Conservation (phyloP, 1,140 invertebrate species). For the Scaptomyza pallida region DNA sequence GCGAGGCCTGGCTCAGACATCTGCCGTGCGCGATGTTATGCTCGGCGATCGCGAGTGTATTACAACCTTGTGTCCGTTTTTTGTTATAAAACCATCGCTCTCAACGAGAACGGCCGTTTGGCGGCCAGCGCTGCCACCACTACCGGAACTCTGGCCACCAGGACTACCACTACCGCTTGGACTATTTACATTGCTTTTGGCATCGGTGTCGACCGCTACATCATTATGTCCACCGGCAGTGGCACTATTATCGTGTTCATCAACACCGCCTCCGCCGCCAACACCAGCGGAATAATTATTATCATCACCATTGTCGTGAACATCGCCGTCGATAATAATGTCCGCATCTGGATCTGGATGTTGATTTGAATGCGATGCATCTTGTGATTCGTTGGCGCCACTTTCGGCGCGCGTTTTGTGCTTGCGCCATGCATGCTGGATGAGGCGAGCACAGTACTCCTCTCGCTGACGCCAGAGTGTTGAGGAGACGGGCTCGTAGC, state of each 20-base stretch:
- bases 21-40: slow-evolving; percentile 90
- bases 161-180: slow-evolving; percentile 63
- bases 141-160: slow-evolving; percentile 59
- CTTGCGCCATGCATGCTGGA: slow-evolving; percentile 96
- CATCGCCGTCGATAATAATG: slow-evolving; percentile 14
- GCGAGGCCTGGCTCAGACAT: slow-evolving; percentile 90
- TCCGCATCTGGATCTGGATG: slow-evolving; percentile 25
- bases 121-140: slow-evolving; percentile 83
- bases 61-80: slow-evolving; percentile 94
- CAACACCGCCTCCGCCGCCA: slow-evolving; percentile 17
- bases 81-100: slow-evolving; percentile 91
- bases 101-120: slow-evolving; percentile 92
- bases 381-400: slow-evolving; percentile 76
- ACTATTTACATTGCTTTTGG: slow-evolving; percentile 71
- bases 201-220: slow-evolving; percentile 13
- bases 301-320: slow-evolving; percentile 18
- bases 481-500: slow-evolving; percentile 96
- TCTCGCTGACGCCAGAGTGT: slow-evolving; percentile 97
- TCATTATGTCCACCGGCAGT: slow-evolving; percentile 52
- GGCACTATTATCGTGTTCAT: slow-evolving; percentile 54
- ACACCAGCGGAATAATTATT: slow-evolving; percentile 12
- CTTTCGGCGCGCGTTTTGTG: slow-evolving; percentile 89
- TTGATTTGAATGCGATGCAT: slow-evolving; percentile 18
- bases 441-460: slow-evolving; percentile 96
- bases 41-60: slow-evolving; percentile 93